These are phyloP conservation scores for Syncerus caffer DNA, from an alignment of 2,797 vertebrate species.

Conservation along the genomic window DNA sequence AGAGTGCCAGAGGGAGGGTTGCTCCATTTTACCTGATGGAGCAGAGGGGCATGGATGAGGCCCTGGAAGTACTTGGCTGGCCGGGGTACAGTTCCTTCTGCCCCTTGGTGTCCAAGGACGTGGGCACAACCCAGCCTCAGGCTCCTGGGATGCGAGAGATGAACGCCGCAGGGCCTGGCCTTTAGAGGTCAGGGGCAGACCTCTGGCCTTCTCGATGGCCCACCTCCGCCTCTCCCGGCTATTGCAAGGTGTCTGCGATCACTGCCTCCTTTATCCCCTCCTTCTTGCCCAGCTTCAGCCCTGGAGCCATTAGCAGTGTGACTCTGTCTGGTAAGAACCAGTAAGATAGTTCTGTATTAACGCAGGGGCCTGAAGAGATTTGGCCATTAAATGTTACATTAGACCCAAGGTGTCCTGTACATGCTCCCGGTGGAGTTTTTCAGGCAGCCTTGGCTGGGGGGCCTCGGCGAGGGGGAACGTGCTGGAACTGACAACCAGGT, in stretches of 20 bases:
- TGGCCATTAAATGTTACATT: slow-evolving; percentile 85
- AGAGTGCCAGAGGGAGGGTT: fast-evolving
- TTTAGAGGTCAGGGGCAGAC: neutral
- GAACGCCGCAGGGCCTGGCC: neutral
- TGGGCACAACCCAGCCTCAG: neutral
- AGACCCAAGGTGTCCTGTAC: slow-evolving; percentile 85
- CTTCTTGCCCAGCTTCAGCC: slow-evolving; percentile 66
- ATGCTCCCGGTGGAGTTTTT: slow-evolving; percentile 80
- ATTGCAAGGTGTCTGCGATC: neutral
- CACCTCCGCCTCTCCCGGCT: neutral
- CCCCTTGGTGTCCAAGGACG: neutral
- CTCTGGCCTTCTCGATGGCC: neutral
- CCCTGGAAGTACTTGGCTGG: neutral
- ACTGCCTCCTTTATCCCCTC: slow-evolving; percentile 45
- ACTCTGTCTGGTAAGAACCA: slow-evolving; percentile 78
- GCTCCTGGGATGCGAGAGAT: neutral
- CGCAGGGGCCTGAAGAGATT: slow-evolving; percentile 81
- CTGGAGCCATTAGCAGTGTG: slow-evolving; percentile 74
- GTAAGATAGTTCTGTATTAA: slow-evolving; percentile 82
- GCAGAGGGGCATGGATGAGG: neutral
- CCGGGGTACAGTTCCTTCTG: neutral
- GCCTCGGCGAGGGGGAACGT: slow-evolving; percentile 72
- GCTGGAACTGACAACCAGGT: slow-evolving; percentile 74
- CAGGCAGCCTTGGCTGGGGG: slow-evolving; percentile 81
- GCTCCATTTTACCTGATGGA: neutral